Conservation (phyloP, 2,797 vertebrate species). For the Triplophysa yarkandensis region DNA sequence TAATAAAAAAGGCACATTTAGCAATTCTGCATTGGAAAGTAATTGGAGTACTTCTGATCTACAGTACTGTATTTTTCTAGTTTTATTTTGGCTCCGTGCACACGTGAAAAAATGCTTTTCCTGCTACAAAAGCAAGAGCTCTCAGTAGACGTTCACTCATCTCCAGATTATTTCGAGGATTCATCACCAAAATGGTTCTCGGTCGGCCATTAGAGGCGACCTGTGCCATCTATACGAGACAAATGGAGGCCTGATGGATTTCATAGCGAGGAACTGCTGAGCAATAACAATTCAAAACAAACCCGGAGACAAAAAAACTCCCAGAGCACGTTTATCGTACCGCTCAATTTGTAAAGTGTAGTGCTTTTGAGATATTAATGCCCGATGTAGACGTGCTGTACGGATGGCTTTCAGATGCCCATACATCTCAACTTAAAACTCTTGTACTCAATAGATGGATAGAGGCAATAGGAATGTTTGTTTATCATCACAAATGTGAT, state of each 20-base stretch:
- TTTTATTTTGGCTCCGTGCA: constrained; percentile 18
- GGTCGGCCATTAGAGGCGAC: constrained; percentile 51
- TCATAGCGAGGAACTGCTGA: constrained; percentile 55
- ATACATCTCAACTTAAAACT: constrained; percentile 49
- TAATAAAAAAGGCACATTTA: not conserved
- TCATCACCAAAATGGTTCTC: constrained; percentile 61
- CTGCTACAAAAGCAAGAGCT: constrained; percentile 38
- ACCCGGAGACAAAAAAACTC: constrained; percentile 52
- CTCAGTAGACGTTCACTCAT: constrained; percentile 51
- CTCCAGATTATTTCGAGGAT: constrained; percentile 55
- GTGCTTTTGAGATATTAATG: constrained; percentile 61
- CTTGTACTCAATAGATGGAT: constrained; percentile 30
- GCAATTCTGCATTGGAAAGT: not conserved
- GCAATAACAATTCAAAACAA: constrained; percentile 60
- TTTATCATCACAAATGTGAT: constrained; percentile 52
- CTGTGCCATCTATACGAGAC: constrained; percentile 39
- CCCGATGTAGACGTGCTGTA: constrained; percentile 46
- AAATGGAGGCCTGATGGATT: constrained; percentile 62
- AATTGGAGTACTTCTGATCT: constrained; percentile 1
- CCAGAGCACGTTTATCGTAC: constrained; percentile 44
- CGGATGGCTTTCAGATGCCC: constrained; percentile 50
- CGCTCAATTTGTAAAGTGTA: constrained; percentile 61
- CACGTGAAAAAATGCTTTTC: constrained; percentile 33
- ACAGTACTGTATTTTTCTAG: not conserved
- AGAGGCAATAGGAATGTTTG: constrained; percentile 32